Percentiles rank a stretch among this genome's conserved stretches.
Evolutionary conservation across 1,140 invertebrate species (phyloP).

Genomic region (Drosophila biarmipes): DNA sequence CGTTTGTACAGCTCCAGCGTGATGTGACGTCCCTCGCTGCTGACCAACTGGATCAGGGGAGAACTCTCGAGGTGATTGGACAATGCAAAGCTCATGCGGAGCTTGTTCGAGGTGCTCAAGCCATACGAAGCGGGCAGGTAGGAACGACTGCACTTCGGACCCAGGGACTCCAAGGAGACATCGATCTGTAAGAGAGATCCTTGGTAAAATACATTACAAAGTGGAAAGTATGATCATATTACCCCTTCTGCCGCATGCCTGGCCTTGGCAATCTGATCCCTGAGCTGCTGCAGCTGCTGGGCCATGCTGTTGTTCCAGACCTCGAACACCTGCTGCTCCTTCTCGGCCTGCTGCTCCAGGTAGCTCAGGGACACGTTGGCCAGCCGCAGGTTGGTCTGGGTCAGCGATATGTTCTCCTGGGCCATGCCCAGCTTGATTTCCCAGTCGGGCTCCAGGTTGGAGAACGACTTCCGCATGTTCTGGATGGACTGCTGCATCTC

Average conservation of each 20-base stretch:
- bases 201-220: not conserved
- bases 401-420: slow-evolving; percentile 80
- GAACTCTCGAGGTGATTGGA: slow-evolving; percentile 85
- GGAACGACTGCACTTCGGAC: slow-evolving; percentile 89
- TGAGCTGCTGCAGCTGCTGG: slow-evolving; percentile 88
- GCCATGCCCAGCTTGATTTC: slow-evolving; percentile 85
- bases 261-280: slow-evolving; percentile 90
- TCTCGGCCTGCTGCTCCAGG: slow-evolving; percentile 84
- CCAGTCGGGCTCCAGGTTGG: slow-evolving; percentile 86
- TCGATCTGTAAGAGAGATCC: slow-evolving; percentile 88
- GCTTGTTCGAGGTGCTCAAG: slow-evolving; percentile 89
- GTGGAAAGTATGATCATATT: slow-evolving; percentile 47
- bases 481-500: slow-evolving; percentile 85
- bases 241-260: slow-evolving; percentile 92
- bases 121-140: slow-evolving; percentile 88
- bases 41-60: slow-evolving; percentile 85
- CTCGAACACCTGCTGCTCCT: slow-evolving; percentile 86
- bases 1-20: slow-evolving; percentile 92
- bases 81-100: slow-evolving; percentile 89
- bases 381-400: slow-evolving; percentile 72
- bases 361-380: slow-evolving; percentile 86
- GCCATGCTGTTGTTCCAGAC: slow-evolving; percentile 87
- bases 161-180: slow-evolving; percentile 89
- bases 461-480: slow-evolving; percentile 85
- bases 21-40: slow-evolving; percentile 88